Percentiles rank a stretch among this genome's conserved stretches.
Evolutionary conservation across 2,888 invertebrate genomes (phyloP).

Genomic region (Metalampra italica): DNA sequence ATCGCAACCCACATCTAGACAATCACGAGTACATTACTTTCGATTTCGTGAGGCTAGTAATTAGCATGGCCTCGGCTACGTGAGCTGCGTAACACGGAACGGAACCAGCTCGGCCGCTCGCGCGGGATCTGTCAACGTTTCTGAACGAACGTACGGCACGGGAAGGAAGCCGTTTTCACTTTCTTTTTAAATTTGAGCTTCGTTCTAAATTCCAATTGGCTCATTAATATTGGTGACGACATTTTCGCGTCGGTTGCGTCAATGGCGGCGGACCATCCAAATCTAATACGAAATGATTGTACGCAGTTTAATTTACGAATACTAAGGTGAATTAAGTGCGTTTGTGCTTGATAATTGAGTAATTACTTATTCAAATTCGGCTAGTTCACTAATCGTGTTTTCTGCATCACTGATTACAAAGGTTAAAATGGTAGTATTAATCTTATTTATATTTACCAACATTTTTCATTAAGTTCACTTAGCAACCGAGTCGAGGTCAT

Average conservation of each 20-base stretch:
- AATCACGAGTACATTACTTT: conserved; percentile 50
- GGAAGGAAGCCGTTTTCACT: conserved; percentile 62
- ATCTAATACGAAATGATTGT: conserved; percentile 10
- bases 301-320: conserved; percentile 3
- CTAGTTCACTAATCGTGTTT: conserved; percentile 6
- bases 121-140: conserved; percentile 35
- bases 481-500: not conserved
- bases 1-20: conserved; percentile 54
- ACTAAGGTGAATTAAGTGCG: conserved; percentile 6
- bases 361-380: conserved; percentile 4
- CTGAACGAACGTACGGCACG: conserved; percentile 19
- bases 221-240: conserved; percentile 50
- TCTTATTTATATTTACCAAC: not conserved
- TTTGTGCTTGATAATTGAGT: conserved; percentile 6
- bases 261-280: conserved; percentile 14
- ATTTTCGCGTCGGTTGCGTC: conserved; percentile 33
- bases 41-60: conserved; percentile 73
- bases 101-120: conserved; percentile 44
- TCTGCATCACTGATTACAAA: conserved; percentile 5
- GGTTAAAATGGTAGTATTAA: not conserved
- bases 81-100: conserved; percentile 63
- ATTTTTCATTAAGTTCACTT: not conserved
- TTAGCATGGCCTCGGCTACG: conserved; percentile 72
- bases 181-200: conserved; percentile 60
- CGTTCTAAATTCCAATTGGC: conserved; percentile 47